Evolutionary conservation across 2,113 vertebrate genomes (phyloP).

Genomic region (Heterochromis multidens): DNA sequence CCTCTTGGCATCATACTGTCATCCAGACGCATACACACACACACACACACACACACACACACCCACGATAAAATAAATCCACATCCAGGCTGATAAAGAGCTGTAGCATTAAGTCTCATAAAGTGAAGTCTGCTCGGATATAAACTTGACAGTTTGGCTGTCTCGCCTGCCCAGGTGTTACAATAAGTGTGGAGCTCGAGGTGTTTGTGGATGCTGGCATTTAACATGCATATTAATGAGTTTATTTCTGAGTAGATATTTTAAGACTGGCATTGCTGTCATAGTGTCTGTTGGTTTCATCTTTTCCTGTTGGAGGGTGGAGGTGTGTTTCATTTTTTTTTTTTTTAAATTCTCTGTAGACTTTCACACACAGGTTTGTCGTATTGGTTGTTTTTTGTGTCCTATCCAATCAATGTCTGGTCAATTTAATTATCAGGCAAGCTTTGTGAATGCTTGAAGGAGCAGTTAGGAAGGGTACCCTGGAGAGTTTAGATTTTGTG

Average conservation of each 20-base stretch:
- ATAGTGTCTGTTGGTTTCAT: neutral
- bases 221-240: neutral
- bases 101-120: neutral
- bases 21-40: neutral
- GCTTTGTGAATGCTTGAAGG: neutral
- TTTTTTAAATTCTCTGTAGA: neutral
- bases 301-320: neutral
- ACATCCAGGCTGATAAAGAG: neutral
- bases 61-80: neutral
- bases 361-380: neutral
- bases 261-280: neutral
- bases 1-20: slow-evolving; percentile 6
- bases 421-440: neutral
- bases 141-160: neutral
- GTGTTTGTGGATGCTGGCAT: neutral
- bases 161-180: neutral
- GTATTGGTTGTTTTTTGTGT: neutral
- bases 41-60: neutral
- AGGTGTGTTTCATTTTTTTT: neutral
- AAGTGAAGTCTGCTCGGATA: neutral
- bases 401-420: neutral
- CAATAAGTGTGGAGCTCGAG: neutral
- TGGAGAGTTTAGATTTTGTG: neutral
- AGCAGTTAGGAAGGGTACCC: neutral
- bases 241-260: neutral